A percentile compares a stretch with the other conserved stretches of the same genome.
Conservation (phyloP, 2,797 vertebrate genomes). For the Ctenopoma multispine region DNA sequence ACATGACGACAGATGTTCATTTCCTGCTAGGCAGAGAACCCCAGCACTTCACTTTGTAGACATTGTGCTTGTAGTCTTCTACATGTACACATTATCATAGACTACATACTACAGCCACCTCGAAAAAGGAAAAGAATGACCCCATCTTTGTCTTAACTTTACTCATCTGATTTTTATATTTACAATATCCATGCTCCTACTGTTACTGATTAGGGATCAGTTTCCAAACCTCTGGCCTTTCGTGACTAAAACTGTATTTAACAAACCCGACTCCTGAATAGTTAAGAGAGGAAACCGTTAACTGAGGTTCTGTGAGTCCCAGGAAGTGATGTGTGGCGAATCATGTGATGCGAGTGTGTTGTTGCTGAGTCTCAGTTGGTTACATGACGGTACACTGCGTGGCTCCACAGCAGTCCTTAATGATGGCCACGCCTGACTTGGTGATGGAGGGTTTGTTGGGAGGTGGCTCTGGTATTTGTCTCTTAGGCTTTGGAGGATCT, state of each 20-base stretch:
- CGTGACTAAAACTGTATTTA: not conserved
- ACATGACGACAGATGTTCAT: slow-evolving; percentile 1
- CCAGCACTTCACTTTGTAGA: slow-evolving; percentile 22
- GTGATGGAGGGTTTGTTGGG: slow-evolving; percentile 93
- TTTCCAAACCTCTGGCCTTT: slow-evolving; percentile 8
- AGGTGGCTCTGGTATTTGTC: slow-evolving; percentile 87
- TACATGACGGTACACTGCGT: slow-evolving; percentile 96
- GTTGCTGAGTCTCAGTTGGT: slow-evolving; percentile 42
- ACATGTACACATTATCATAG: slow-evolving; percentile 8
- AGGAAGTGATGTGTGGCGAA: slow-evolving; percentile 42
- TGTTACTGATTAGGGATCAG: slow-evolving; percentile 33
- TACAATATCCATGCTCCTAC: not conserved
- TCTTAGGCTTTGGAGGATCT: slow-evolving; percentile 91
- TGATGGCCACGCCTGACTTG: slow-evolving; percentile 92
- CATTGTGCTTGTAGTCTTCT: slow-evolving; percentile 66
- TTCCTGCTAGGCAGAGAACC: slow-evolving; percentile 50
- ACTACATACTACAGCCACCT: not conserved
- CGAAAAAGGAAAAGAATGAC: slow-evolving; percentile 23
- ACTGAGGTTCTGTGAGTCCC: slow-evolving; percentile 55
- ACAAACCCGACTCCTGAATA: slow-evolving; percentile 28
- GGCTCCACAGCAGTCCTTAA: slow-evolving; percentile 98
- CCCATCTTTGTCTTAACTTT: too few species aligned
- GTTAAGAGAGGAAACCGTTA: slow-evolving; percentile 4
- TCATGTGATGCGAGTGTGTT: slow-evolving; percentile 31
- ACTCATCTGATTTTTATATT: not conserved